Conservation (phyloP, 2,888 invertebrate species). For the Xestia ashworthii region DNA sequence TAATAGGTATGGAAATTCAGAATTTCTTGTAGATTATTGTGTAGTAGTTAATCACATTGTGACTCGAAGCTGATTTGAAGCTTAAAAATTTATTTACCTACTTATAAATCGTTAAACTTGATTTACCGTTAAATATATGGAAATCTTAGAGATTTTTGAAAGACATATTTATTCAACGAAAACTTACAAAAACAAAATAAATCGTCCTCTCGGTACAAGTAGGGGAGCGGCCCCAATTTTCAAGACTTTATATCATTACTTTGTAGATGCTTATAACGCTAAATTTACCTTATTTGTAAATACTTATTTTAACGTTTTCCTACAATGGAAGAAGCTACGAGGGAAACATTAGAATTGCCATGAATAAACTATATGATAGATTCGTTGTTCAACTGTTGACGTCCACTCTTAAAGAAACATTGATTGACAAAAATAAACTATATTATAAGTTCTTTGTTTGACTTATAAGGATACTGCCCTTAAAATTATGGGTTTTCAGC, state of each 20-base stretch:
- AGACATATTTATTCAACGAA: background rate
- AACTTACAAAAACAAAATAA: background rate
- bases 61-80: background rate
- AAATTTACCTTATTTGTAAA: conserved; percentile 2
- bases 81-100: background rate
- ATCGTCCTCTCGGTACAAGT: background rate
- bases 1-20: background rate
- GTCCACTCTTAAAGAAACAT: background rate
- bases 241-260: conserved; percentile 26
- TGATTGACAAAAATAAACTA: background rate
- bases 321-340: background rate
- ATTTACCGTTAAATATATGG: background rate
- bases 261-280: conserved; percentile 1
- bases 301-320: background rate
- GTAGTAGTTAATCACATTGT: background rate
- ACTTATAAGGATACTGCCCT: background rate
- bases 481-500: background rate
- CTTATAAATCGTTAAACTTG: background rate
- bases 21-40: background rate
- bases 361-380: background rate
- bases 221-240: conserved; percentile 3
- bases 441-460: background rate
- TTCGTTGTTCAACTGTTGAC: background rate
- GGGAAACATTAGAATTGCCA: background rate
- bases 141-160: background rate